Evolutionary conservation across 1,140 invertebrate species (phyloP).

Genomic region (Microplitis mediator): DNA sequence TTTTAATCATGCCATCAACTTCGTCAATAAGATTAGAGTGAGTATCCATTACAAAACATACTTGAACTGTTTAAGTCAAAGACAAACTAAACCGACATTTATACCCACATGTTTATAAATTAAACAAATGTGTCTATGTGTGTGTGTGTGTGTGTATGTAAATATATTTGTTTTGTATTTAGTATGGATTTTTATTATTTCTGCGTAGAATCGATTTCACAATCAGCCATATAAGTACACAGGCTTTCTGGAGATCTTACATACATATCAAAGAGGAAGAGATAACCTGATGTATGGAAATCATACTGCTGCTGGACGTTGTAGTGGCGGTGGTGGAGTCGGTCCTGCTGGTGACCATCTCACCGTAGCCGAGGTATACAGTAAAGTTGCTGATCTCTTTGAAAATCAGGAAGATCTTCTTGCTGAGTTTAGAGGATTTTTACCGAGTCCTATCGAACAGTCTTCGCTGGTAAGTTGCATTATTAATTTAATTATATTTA

Average conservation of each 20-base stretch:
- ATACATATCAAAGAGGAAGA: constrained; percentile 98
- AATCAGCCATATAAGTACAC: constrained; percentile 98
- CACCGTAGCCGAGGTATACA: constrained; percentile 90
- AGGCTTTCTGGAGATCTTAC: constrained; percentile 95
- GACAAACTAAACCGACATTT: not conserved
- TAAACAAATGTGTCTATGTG: too few species aligned
- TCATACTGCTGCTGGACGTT: constrained; percentile 54
- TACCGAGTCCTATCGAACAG: constrained; percentile 88
- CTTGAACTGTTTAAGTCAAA: not conserved
- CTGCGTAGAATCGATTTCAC: constrained; percentile 89
- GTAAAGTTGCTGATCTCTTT: constrained; percentile 94
- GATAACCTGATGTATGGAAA: constrained; percentile 84
- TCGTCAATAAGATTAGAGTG: constrained; percentile 99
- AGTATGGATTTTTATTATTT: constrained; percentile 34
- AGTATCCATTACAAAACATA: constrained; percentile 16
- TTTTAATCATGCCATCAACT: constrained; percentile 99
- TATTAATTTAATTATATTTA: too few species aligned
- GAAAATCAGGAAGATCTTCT: constrained; percentile 97
- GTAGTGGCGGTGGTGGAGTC: constrained; percentile 59
- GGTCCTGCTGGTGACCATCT: constrained; percentile 69
- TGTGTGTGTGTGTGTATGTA: not conserved
- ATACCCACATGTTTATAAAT: too few species aligned
- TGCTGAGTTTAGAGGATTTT: constrained; percentile 95
- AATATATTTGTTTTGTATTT: constrained; percentile 11
- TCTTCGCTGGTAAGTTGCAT: constrained; percentile 54